phyloP scores from a whole-genome alignment of 2,888 invertebrate genomes.

The Geophilus truncorum region DNA sequence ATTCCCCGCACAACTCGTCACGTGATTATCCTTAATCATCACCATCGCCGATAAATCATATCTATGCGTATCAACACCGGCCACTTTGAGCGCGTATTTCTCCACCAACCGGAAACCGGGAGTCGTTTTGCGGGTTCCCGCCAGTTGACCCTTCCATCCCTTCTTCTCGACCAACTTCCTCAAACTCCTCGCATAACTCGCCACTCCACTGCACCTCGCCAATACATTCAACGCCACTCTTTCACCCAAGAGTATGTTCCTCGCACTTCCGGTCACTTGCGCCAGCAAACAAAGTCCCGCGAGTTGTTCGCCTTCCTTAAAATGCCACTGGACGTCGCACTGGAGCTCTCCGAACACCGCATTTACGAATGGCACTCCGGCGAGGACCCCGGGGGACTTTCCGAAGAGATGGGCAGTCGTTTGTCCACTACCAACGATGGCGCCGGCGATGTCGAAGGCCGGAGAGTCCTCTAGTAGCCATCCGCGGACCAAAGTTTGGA shows the following conservation, averaged over 20 bases:
- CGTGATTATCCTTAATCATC: conserved; percentile 53
- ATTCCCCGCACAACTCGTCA: conserved; percentile 43
- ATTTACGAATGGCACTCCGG: conserved; percentile 50
- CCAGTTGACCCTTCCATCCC: conserved; percentile 48
- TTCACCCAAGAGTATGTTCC: conserved; percentile 49
- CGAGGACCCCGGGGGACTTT: conserved; percentile 43
- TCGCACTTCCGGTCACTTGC: conserved; percentile 46
- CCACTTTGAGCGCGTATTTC: conserved; percentile 50
- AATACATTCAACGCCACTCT: conserved; percentile 49
- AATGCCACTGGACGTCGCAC: conserved; percentile 46
- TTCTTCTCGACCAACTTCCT: conserved; percentile 40
- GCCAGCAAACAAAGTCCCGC: conserved; percentile 43
- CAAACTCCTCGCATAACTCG: conserved; percentile 45
- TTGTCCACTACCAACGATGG: conserved; percentile 30
- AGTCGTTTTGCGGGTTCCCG: conserved; percentile 51
- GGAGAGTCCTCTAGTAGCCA: conserved; percentile 36
- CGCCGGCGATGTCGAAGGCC: conserved; percentile 33
- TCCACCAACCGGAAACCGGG: conserved; percentile 52
- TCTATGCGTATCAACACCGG: conserved; percentile 49
- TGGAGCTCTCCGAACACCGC: conserved; percentile 48
- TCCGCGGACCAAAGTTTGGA: conserved; percentile 38
- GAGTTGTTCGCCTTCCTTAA: conserved; percentile 44
- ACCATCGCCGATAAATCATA: conserved; percentile 51
- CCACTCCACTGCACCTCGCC: conserved; percentile 49
- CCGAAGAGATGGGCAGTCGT: conserved; percentile 27